phyloP scores from a whole-genome alignment of 2,888 invertebrate species.

The Melangyna quadrimaculata region DNA sequence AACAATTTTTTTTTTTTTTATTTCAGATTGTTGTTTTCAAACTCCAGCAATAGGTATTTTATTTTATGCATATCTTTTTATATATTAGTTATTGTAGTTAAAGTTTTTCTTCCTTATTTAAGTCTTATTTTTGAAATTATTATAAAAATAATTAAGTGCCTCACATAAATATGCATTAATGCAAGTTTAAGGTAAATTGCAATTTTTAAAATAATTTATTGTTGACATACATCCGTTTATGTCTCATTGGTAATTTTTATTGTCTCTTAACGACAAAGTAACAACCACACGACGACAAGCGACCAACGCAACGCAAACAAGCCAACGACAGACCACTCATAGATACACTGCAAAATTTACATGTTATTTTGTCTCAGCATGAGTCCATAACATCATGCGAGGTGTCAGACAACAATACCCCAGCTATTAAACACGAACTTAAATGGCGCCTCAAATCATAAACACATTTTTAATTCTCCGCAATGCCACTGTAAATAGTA shows the following conservation, averaged over 20 bases:
- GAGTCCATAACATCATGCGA: conserved; percentile 43
- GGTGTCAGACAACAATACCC: conserved; percentile 55
- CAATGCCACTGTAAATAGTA: conserved; percentile 34
- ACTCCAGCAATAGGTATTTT: no score
- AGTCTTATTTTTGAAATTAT: no score
- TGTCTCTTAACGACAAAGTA: neutral
- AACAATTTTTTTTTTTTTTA: no score
- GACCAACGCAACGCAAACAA: no score
- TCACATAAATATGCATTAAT: no score
- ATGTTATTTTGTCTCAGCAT: conserved; percentile 36
- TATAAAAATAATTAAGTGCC: neutral
- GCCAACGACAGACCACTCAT: neutral
- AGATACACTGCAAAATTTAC: conserved; percentile 27
- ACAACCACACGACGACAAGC: neutral
- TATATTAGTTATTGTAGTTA: no score
- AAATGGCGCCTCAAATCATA: conserved; percentile 70
- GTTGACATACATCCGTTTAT: conserved; percentile 11
- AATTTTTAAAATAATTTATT: neutral
- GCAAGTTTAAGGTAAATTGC: neutral
- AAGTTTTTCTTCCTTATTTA: no score
- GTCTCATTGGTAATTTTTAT: conserved; percentile 1
- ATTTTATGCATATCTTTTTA: no score
- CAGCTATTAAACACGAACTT: conserved; percentile 57
- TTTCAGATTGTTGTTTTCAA: no score
- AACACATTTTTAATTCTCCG: conserved; percentile 55